A percentile compares a stretch with the other conserved stretches of the same genome.
Conservation (phyloP, 1,140 invertebrate species). For the Megathymus violae region DNA sequence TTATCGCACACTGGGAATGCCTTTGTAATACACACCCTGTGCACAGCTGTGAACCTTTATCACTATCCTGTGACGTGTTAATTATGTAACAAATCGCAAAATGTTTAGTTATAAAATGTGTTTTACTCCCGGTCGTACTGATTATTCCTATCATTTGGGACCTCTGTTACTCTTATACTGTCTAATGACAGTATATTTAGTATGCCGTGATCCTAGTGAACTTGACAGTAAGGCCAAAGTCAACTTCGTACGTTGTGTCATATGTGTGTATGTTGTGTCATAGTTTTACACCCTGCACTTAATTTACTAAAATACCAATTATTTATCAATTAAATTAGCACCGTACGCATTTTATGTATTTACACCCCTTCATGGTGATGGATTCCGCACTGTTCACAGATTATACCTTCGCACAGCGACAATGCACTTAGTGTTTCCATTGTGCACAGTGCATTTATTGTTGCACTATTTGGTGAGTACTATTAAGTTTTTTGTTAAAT, state of each 20-base stretch:
- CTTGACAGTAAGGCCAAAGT: too few relatives aligned
- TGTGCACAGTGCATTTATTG: constrained; percentile 43
- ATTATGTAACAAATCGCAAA: not conserved
- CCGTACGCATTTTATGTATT: constrained; percentile 1
- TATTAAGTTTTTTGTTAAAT: constrained; percentile 1
- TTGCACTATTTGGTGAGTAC: constrained; percentile 35
- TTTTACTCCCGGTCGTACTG: too few relatives aligned
- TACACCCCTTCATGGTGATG: constrained; percentile 54
- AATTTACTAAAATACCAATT: not conserved
- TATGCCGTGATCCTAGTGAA: too few relatives aligned
- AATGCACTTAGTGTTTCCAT: constrained; percentile 39
- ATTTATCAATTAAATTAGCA: constrained; percentile 8
- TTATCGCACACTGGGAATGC: constrained; percentile 22
- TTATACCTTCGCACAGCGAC: constrained; percentile 49
- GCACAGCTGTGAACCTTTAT: constrained; percentile 17
- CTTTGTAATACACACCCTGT: constrained; percentile 12
- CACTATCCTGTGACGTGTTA: not conserved
- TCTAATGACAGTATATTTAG: too few relatives aligned
- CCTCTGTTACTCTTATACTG: too few relatives aligned
- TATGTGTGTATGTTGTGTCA: constrained; percentile 1
- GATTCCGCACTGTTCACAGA: constrained; percentile 57
- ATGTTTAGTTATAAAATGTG: too few relatives aligned
- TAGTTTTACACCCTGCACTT: constrained; percentile 21
- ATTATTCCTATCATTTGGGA: too few relatives aligned
- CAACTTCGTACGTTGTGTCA: too few relatives aligned